Percentiles rank a stretch among this genome's conserved stretches.
phyloP scores from a whole-genome alignment of 2,888 invertebrate species.

The Diloba caeruleocephala region DNA sequence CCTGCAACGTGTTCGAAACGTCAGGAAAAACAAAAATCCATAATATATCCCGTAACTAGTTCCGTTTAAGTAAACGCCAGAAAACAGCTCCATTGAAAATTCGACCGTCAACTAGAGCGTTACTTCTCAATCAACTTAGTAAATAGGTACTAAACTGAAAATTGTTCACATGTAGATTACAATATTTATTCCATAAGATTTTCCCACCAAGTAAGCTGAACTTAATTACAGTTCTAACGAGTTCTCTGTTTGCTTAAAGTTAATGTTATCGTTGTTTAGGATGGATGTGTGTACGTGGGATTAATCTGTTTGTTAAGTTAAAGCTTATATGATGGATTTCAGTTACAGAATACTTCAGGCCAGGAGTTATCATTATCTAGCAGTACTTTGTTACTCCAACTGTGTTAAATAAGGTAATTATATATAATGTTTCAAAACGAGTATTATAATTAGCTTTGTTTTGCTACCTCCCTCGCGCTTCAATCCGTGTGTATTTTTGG shows the following conservation, averaged over 20 bases:
- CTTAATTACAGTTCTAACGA: slow-evolving; percentile 3
- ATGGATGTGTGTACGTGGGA: slow-evolving; percentile 22
- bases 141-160: slow-evolving; percentile 29
- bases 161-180: background rate
- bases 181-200: slow-evolving; percentile 7
- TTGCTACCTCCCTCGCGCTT: too few relatives aligned
- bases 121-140: slow-evolving; percentile 22
- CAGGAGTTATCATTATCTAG: background rate
- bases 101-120: slow-evolving; percentile 1
- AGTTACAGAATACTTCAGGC: slow-evolving; percentile 7
- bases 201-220: slow-evolving; percentile 13
- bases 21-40: too few relatives aligned
- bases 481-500: too few relatives aligned
- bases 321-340: slow-evolving; percentile 13
- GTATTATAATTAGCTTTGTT: too few relatives aligned
- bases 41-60: too few relatives aligned
- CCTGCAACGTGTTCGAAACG: too few relatives aligned
- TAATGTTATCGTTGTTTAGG: slow-evolving; percentile 14
- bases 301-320: slow-evolving; percentile 22
- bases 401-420: too few relatives aligned
- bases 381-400: background rate
- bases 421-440: too few relatives aligned
- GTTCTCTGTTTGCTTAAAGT: slow-evolving; percentile 27
- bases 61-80: background rate
- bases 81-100: slow-evolving; percentile 9